Base-by-base conservation (phyloP, 2,888 invertebrate species). In the Rotaria sp. region DNA sequence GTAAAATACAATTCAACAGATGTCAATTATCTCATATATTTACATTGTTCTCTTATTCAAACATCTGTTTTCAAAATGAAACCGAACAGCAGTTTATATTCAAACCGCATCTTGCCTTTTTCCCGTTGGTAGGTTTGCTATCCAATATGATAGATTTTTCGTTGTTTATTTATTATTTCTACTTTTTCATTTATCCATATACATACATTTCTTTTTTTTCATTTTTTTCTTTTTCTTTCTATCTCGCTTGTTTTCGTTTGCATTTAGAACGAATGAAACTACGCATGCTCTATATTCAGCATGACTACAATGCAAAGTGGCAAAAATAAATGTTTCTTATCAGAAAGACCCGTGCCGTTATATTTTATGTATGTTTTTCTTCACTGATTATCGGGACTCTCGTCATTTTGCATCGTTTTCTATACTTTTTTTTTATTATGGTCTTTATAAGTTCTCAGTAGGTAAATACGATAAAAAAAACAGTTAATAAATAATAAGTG, bases 71-170 rank as follows among this genome's bases (percentile, higher is more conserved):
- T 67, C 21, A 21, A 35, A 35, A 67, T 7, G 8, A 18, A 67
- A 67, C 2, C 21, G 8, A 35, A 67, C 30, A 38, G 21, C 30
- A 67, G 5, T 21, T 35, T 35, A 67, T 21, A 67, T 67, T 2
- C 2, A 67, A 30, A 38, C 35, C 18, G 38, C 18, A 21, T 38
- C 5, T 35, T 38, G 67, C 67, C 30, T 21, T 30, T 67, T 67
- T 67, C 67, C 8, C 67, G 67, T 67, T 67, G 67, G 67, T 67
- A 67, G 67, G 18, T 67, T 67, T 67, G 67, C 21, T 67, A 67
- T 67, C 67, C 67, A 67, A 67, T 67, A 67, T 67, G 4, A 67
- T 67, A 38, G 18, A 35, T 67, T 67, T 55, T 55, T 67, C 8
- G 21, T 67, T 67, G 67, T 67, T 67, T 67, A 13, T 67, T 67